A percentile compares a stretch with the other conserved stretches of the same genome.
Evolutionary conservation across 2,113 vertebrate genomes (phyloP).

Genomic region (Calcarius ornatus): DNA sequence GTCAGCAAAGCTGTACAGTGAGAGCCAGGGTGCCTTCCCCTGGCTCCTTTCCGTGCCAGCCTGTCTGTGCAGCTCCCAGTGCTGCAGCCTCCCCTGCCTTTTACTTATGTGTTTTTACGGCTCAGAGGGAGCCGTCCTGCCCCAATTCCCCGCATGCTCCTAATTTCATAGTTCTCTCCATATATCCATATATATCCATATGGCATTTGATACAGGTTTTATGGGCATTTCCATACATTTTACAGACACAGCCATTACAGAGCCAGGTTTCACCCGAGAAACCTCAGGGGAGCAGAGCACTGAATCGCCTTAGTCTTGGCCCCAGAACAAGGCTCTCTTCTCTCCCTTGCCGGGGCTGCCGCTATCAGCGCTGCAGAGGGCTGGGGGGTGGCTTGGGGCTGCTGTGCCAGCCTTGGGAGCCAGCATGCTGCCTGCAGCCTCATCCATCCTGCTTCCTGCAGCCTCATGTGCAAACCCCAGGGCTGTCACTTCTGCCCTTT

Average conservation of each 20-base stretch:
- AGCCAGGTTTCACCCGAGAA: slow-evolving; percentile 78
- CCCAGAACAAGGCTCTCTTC: slow-evolving; percentile 82
- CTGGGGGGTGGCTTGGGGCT: slow-evolving; percentile 40
- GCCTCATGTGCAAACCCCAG: not conserved
- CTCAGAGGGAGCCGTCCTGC: slow-evolving; percentile 51
- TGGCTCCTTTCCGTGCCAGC: not conserved
- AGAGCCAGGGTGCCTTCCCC: not conserved
- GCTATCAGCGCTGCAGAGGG: slow-evolving; percentile 63
- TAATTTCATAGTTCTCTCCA: slow-evolving; percentile 79
- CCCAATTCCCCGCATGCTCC: slow-evolving; percentile 67
- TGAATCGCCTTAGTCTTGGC: slow-evolving; percentile 78
- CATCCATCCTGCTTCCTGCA: not conserved
- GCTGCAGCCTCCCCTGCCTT: slow-evolving; percentile 29
- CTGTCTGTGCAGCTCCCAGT: not conserved
- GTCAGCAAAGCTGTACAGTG: rapidly evolving
- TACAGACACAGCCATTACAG: slow-evolving; percentile 80
- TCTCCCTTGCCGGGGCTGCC: slow-evolving; percentile 60
- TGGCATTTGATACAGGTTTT: slow-evolving; percentile 80
- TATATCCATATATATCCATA: slow-evolving; percentile 73
- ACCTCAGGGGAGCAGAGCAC: slow-evolving; percentile 72
- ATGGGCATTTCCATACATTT: slow-evolving; percentile 82
- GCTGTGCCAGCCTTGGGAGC: slow-evolving; percentile 17
- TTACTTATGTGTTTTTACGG: slow-evolving; percentile 38
- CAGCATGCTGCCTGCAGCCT: not conserved
- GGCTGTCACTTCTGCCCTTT: not conserved